Evolutionary conservation across 35 echinoderm and acorn worm species (phyloP).

Genomic region (Eucidaris tribuloides): DNA sequence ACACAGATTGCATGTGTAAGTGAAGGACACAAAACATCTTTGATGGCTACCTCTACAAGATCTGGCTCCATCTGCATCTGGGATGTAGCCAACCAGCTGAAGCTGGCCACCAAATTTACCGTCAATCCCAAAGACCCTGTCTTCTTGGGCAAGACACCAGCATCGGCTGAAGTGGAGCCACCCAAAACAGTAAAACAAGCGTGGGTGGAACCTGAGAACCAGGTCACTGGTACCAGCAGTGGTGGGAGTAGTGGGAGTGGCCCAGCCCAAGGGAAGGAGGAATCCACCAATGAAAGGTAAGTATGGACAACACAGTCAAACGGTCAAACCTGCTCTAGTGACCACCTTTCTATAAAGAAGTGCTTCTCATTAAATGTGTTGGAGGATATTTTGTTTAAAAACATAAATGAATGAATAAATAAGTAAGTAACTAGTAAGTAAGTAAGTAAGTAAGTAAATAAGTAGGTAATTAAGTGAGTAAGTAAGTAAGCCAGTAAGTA

Average conservation of each 20-base stretch:
- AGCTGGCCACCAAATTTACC: slow-evolving; percentile 55
- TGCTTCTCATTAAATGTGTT: not conserved
- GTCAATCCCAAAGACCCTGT: slow-evolving; percentile 51
- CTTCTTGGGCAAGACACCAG: slow-evolving; percentile 27
- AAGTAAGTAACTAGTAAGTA: not conserved
- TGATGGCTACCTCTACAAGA: slow-evolving; percentile 78
- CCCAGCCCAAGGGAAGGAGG: not conserved
- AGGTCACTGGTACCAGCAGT: slow-evolving; percentile 32
- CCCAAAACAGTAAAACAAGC: slow-evolving; percentile 13
- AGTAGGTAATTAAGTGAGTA: too few species aligned
- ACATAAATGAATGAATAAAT: not conserved
- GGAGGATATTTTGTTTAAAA: not conserved
- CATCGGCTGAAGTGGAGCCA: not conserved
- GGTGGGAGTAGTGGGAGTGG: not conserved
- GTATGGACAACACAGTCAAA: not conserved
- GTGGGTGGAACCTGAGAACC: slow-evolving; percentile 43
- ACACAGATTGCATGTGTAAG: slow-evolving; percentile 86
- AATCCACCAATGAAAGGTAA: not conserved
- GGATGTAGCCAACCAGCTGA: slow-evolving; percentile 91
- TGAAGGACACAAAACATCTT: slow-evolving; percentile 40
- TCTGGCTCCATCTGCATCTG: slow-evolving; percentile 91
- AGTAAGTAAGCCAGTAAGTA: too few species aligned
- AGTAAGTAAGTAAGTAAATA: too few species aligned
- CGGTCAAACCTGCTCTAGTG: not conserved
- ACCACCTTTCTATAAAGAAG: not conserved